Conservation (phyloP, 2,888 invertebrate genomes). For the Cyrtodaria siliqua region DNA sequence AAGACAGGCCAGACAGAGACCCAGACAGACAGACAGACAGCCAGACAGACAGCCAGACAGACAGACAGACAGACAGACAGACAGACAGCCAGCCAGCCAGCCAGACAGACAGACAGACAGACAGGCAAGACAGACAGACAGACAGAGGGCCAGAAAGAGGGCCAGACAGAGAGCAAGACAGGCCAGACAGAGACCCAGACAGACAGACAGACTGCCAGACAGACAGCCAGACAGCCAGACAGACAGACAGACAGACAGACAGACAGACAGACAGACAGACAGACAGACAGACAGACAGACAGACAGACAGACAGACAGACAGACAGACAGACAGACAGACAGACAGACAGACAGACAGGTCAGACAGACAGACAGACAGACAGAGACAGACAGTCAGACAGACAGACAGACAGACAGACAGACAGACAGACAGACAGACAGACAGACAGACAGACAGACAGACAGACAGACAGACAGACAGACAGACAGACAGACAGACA, state of each 20-base stretch:
- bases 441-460: neutral
- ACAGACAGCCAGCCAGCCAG: no score
- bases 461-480: conserved; percentile 4
- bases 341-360: neutral
- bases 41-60: no score
- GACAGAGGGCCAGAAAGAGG: no score
- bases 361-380: conserved; percentile 8
- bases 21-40: no score
- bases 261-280: conserved; percentile 3
- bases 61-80: no score
- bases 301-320: conserved; percentile 2
- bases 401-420: conserved; percentile 4
- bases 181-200: no score
- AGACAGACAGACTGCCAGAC: no score
- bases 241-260: neutral
- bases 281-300: neutral
- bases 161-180: no score
- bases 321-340: neutral
- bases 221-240: no score
- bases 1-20: no score
- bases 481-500: conserved; percentile 6
- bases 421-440: conserved; percentile 9
- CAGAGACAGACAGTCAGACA: neutral
- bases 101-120: no score
- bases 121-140: no score